These are phyloP conservation scores for Busseola fusca DNA, from an alignment of 2,888 invertebrate genomes.

Conservation along the genomic window DNA sequence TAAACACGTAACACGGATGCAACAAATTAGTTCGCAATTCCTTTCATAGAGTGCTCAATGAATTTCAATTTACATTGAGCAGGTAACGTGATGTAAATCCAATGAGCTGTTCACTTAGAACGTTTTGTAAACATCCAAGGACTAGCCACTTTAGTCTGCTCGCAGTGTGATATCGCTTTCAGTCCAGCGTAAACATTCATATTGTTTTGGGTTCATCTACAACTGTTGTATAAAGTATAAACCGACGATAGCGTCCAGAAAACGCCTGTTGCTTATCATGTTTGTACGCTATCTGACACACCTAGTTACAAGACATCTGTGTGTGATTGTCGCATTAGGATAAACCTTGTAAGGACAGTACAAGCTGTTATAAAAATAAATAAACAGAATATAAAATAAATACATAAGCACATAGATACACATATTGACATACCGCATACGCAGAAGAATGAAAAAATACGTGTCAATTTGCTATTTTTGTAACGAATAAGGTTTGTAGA, in stretches of 20 bases:
- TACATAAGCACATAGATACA: slow-evolving; percentile 25
- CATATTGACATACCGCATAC: slow-evolving; percentile 11
- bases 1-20: slow-evolving; percentile 49
- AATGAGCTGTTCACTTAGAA: slow-evolving; percentile 68
- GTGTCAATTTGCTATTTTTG: slow-evolving; percentile 47
- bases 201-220: slow-evolving; percentile 33
- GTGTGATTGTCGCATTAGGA: too few species aligned
- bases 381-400: too few species aligned
- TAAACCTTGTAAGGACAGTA: too few species aligned
- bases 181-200: slow-evolving; percentile 32
- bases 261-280: slow-evolving; percentile 47
- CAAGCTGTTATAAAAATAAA: too few species aligned
- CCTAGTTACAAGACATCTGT: slow-evolving; percentile 44
- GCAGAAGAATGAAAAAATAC: slow-evolving; percentile 45
- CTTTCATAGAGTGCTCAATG: slow-evolving; percentile 65
- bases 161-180: slow-evolving; percentile 26
- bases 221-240: slow-evolving; percentile 41
- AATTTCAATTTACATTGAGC: slow-evolving; percentile 62
- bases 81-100: slow-evolving; percentile 65
- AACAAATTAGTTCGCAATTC: slow-evolving; percentile 54
- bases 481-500: slow-evolving; percentile 49
- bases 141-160: slow-evolving; percentile 18
- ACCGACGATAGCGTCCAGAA: slow-evolving; percentile 42
- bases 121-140: slow-evolving; percentile 64
- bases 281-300: slow-evolving; percentile 50